A percentile compares a stretch with the other conserved stretches of the same genome.
phyloP scores from a whole-genome alignment of 2,888 invertebrate genomes.

The Aspidiotus destructor region DNA sequence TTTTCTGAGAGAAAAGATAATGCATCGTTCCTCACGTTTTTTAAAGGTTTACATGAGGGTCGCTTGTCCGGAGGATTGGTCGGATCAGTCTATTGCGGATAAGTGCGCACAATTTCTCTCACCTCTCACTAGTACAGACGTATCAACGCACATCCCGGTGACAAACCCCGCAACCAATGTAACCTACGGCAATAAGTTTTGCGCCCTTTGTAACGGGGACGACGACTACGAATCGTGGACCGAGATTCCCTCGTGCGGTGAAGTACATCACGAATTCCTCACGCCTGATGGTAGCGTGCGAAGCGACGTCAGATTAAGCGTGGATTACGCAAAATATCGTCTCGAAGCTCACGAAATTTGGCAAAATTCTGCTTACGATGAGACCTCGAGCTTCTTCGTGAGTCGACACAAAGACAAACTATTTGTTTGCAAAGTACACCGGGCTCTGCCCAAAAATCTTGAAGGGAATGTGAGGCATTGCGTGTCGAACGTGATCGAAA shows the following conservation, averaged over 20 bases:
- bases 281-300: background rate
- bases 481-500: background rate
- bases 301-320: background rate
- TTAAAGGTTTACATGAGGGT: background rate
- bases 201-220: background rate
- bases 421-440: background rate
- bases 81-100: background rate
- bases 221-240: background rate
- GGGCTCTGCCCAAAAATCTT: background rate
- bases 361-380: background rate
- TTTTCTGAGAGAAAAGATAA: no score
- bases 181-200: background rate
- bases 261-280: background rate
- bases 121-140: background rate
- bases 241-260: background rate
- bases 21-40: background rate
- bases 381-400: background rate
- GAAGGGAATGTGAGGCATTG: background rate
- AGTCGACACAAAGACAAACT: background rate
- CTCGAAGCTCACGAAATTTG: background rate
- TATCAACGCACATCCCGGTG: background rate
- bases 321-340: background rate
- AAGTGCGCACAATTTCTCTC: background rate
- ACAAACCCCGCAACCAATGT: background rate
- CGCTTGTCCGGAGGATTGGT: background rate